Conservation (phyloP, 2,888 invertebrate species). For the Druceiella hillmani region DNA sequence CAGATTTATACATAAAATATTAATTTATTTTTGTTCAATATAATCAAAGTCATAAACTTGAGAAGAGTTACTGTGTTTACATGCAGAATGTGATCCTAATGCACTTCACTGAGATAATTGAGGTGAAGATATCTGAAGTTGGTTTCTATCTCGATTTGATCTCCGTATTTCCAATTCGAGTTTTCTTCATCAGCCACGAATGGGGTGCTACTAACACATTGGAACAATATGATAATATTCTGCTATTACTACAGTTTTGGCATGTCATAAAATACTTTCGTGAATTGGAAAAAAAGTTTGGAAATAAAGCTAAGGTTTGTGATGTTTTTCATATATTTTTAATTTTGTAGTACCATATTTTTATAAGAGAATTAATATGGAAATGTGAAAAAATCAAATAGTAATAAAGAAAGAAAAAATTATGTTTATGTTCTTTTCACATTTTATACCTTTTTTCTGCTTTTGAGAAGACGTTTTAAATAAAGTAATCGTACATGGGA, state of each 20-base stretch:
- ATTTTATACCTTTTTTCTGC: too few relatives aligned
- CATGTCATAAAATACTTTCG: conserved; percentile 39
- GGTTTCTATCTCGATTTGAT: conserved; percentile 45
- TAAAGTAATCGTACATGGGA: too few relatives aligned
- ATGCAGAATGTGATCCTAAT: conserved; percentile 36
- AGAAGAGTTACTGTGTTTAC: conserved; percentile 4
- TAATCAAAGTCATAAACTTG: too few relatives aligned
- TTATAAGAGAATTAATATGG: too few relatives aligned
- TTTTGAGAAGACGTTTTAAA: too few relatives aligned
- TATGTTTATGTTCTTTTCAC: too few relatives aligned
- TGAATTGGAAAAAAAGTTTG: conserved; percentile 35
- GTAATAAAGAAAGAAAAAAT: too few relatives aligned
- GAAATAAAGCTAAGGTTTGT: conserved; percentile 37
- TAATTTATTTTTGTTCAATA: too few relatives aligned
- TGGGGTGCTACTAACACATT: conserved; percentile 31
- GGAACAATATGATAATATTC: conserved; percentile 34
- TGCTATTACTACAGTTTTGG: conserved; percentile 42
- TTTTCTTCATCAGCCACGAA: conserved; percentile 39
- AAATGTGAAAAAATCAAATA: too few relatives aligned
- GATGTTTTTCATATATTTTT: too few relatives aligned
- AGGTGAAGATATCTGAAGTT: conserved; percentile 39
- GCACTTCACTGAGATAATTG: conserved; percentile 40
- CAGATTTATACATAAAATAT: too few relatives aligned
- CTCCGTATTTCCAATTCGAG: conserved; percentile 40
- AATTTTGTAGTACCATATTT: too few relatives aligned